Base-by-base conservation (phyloP, 2,888 invertebrate species). In the Catonia carolina region DNA sequence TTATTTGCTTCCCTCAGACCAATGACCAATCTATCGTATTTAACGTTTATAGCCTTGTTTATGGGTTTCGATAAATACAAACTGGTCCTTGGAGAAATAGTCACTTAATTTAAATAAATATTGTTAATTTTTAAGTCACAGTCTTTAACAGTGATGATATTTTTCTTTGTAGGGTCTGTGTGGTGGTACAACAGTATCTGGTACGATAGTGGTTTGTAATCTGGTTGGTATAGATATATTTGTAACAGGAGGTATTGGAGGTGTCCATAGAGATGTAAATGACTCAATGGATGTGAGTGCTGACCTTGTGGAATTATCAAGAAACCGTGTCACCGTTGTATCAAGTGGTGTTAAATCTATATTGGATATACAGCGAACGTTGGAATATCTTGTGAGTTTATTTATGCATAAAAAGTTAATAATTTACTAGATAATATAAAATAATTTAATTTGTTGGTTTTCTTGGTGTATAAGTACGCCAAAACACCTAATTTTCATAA, bases 261-360 rank as follows among this genome's bases (percentile, higher is more conserved):
- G 99, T 23, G 98, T 99, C 12, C 99, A 99, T 73, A 81, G 94
- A 5, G 85, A 85, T 47, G 95, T 86, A 0, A 86, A 93, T 69
- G 72, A 72, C n/a, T 87, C 89, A 39, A 77, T 95, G 73, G 99
- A 99, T 72, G 76, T 99, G 53, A 98, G 97, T 60, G 93, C 97
- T 0, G 99, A 99, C 74, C 78, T 99, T 51, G 83, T 81, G 6
- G 97, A 99, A 72, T 77, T 99, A 53, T 89, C 94, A 1, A 80
- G 86, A 57, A 91, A 86, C 60, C 85, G 86, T 12, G 84, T 97
- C 0, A 83, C 91, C 45, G 95, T 99, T 5, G 85, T 99, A 2
- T 96, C 93, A 65, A 91, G 96, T 68, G 99, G 99, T 1, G 85
- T 96, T 55, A 99, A 99, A 74, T 96, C 97, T 17, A 97, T 99